Evolutionary conservation across 2,888 invertebrate species (phyloP).

Genomic region (Polydesmus complanatus): DNA sequence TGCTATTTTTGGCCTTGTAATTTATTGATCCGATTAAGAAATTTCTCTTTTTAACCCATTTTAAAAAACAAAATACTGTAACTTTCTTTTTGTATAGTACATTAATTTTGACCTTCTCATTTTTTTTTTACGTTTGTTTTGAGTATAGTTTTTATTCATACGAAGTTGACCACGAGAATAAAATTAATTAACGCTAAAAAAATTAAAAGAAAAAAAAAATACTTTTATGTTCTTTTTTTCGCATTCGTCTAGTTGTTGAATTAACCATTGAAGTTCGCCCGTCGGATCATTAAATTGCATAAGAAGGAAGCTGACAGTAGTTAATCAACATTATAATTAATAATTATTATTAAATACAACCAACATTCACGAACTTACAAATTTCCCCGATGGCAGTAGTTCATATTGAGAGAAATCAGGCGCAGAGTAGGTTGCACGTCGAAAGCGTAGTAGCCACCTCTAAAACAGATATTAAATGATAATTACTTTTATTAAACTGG

Average conservation of each 20-base stretch:
- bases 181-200: too few relatives aligned
- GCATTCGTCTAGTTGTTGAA: constrained; percentile 52
- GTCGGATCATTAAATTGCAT: constrained; percentile 54
- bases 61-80: too few relatives aligned
- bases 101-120: too few relatives aligned
- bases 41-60: too few relatives aligned
- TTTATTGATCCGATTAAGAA: too few relatives aligned
- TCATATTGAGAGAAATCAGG: constrained; percentile 88
- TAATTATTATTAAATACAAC: too few relatives aligned
- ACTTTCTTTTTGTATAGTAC: too few relatives aligned
- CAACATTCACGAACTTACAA: constrained; percentile 52
- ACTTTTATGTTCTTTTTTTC: constrained; percentile 61
- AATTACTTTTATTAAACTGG: background rate
- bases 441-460: constrained; percentile 79
- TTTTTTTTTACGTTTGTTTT: too few relatives aligned
- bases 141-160: too few relatives aligned
- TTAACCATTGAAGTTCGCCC: constrained; percentile 66
- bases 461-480: constrained; percentile 1
- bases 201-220: background rate
- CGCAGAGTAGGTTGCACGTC: constrained; percentile 78
- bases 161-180: too few relatives aligned
- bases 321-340: background rate
- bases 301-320: constrained; percentile 46
- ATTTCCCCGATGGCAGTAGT: constrained; percentile 89
- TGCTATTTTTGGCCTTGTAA: too few relatives aligned